Base-by-base conservation (phyloP, 1,140 invertebrate genomes). In the Oedothorax gibbosus region DNA sequence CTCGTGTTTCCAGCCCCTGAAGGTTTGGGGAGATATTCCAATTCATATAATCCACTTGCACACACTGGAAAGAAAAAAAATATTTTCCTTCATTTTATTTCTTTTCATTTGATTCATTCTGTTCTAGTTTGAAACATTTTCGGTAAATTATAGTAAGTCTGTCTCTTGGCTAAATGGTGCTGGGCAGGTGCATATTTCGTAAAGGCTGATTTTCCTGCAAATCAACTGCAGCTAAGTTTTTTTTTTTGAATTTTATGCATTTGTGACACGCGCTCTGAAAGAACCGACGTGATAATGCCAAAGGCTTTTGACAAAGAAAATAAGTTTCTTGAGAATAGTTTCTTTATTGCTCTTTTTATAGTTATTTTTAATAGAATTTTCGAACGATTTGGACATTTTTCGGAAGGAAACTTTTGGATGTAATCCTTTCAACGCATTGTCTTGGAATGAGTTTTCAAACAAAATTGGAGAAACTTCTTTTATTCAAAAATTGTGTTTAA, bases 21-120 rank as follows among this genome's bases (percentile, higher is more conserved):
- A 77, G 75, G 50, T 71, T 53, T 53, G 21, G 21, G 57, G 57
- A 12, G 20, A 73, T 72, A 82, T 82, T 82, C 57, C 68, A 73
- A 79, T 79, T 73, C 80, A 18, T 82, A 57, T 82, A 82, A 82
- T 82, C 80, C 80, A 82, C 69, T 82, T n/a, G 64, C 15, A 21
- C 14, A 35, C 49, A 8, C 12, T 56, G 69, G 14, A 20, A 71
- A 73, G 69, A 82, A 82, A 82, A 73, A 51, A 53, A 15, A 54
- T n/a, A 71, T 71, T 71, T 51, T 51, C 49, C 35, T 35, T 35
- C 35, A 35, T 35, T 35, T 35, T 35, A 35, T 35, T 35, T 35
- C 50, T 18, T 51, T 71, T 71, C 15, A 53, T 71, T 66, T 66
- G 20, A 66, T 66, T 54, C 69, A 10, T 68, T 35, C 35, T 75